Base-by-base conservation (phyloP, 2,797 vertebrate genomes). In the Anguilla marmorata region DNA sequence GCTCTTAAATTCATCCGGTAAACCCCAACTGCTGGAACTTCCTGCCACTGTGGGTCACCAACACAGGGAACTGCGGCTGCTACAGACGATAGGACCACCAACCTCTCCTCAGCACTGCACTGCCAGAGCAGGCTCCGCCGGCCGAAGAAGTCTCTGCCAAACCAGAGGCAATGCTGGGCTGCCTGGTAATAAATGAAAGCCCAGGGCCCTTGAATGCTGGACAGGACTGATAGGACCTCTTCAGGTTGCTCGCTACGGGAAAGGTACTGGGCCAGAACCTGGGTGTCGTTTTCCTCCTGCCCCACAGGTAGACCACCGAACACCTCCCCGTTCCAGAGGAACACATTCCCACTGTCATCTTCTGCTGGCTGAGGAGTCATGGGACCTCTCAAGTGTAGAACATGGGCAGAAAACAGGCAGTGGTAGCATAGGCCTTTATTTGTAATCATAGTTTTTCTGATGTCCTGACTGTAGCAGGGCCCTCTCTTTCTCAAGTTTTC, bases 311-410 rank as follows among this genome's bases (percentile, higher is more conserved):
- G 87, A n/a, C 98, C 98, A 82, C 80, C 91, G 30, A 99, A 99
- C 63, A 99, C 86, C 93, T 99, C 98, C 48, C 99, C 98, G n/a
- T 99, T 99, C 98, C 98, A 99, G 79, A 98, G 90, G 41, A 99
- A 94, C 48, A 98, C 84, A 72, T 98, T 97, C 11, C 96, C 96
- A 1, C 7, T n/a, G 1, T 86, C 30, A 86, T 98, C 97, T 91
- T 95, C 93, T 86, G 97, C n/a, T 3, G 98, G 98, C 92, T 99
- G 99, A 54, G 96, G 92, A 52, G 97, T 98, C 69, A 97, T 84
- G 1, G 5, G 7, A 4, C 98, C 99, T 91, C 98, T 96, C 95
- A 99, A 93, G 90, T 97, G 97, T 89, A 99, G 98, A 4, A 99
- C 96, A 0, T 98, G 97, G 58, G 96, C 98, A 88, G 97, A 98